Evolutionary conservation across 2,113 vertebrate species (phyloP), one percentile per base, ranked within the genome.

Genomic region (Manacus vitellinus): DNA sequence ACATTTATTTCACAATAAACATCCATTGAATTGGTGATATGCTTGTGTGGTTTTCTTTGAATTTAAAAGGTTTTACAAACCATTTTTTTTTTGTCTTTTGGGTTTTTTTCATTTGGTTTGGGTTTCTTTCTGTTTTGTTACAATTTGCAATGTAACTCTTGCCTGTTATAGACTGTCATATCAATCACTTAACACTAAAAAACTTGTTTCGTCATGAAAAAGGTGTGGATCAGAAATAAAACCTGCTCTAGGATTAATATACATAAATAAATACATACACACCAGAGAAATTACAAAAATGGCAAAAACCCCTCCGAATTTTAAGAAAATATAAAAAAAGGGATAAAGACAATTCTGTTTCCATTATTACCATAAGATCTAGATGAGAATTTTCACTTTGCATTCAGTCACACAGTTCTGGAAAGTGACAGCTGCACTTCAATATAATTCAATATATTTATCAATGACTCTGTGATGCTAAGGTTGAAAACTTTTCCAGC

Each of bases 271-370:
- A 11, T 0, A 13, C 1, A 14, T 3, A 19, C 3, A 37, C 3
- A 25, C 3, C 6, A 9, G 1, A 21, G 8, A 72, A 35, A 14
- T 58, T 55, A 33, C 9, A 37, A 44, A 75, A 84, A 31, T 0
- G 0, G 4, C 5, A 82, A 67, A 67, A 46, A 10, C 0, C 0
- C 0, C 3, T 49, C 19, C 41, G 12, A 85, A 52, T 80, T 56
- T 47, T 54, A 75, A 52, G 3, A 71, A 2, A 31, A 66, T 12
- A 23, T 43, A 11, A 14, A 20, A 58, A 41, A 44, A 43, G 0
- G 0, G 2, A 19, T 14, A 49, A 65, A 43, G 18, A 35, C 5
- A 61, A 44, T 27, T 59, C 5, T 51, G 3, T 55, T 81, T 3
- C 18, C 9, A 28, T 18, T 28, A 55, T 66, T 33, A 11, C 14